phyloP scores from a whole-genome alignment of 2,888 invertebrate genomes.

The Melinaea marsaeus region DNA sequence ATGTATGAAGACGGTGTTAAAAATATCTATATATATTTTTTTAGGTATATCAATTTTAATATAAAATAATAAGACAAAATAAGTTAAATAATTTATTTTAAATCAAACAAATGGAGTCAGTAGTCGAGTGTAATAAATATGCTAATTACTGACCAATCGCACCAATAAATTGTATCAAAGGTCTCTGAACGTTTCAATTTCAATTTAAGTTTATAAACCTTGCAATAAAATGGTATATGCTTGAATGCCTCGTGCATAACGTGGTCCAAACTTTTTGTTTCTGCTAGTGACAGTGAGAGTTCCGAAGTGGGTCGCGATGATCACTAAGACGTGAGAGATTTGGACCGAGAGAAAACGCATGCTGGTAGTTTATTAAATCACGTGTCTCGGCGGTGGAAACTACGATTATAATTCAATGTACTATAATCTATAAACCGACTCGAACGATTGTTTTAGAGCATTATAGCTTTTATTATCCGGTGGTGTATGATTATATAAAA shows the following conservation, averaged over 20 bases:
- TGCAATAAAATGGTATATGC: not conserved
- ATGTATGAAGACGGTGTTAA: not conserved
- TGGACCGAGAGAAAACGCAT: slow-evolving; percentile 51
- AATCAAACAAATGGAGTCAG: slow-evolving; percentile 28
- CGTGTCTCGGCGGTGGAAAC: slow-evolving; percentile 4
- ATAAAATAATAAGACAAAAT: not conserved
- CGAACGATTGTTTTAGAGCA: not conserved
- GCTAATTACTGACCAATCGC: slow-evolving; percentile 26
- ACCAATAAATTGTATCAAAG: slow-evolving; percentile 21
- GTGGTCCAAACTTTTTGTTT: slow-evolving; percentile 34
- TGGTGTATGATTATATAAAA: not conserved
- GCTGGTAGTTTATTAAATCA: slow-evolving; percentile 9
- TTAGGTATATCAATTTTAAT: too few relatives aligned
- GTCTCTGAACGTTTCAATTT: slow-evolving; percentile 7
- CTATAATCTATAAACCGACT: not conserved
- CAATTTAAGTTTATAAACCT: slow-evolving; percentile 11
- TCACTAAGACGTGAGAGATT: slow-evolving; percentile 49
- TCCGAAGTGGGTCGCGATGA: slow-evolving; percentile 68
- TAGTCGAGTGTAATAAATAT: slow-evolving; percentile 19
- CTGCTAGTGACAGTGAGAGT: slow-evolving; percentile 68
- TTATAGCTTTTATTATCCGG: not conserved
- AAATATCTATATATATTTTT: too few relatives aligned
- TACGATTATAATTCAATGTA: not conserved
- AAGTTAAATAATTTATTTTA: slow-evolving; percentile 18
- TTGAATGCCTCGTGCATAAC: slow-evolving; percentile 34